Evolutionary conservation across 2,888 invertebrate genomes (phyloP).

Genomic region (Harpalus rufipes): DNA sequence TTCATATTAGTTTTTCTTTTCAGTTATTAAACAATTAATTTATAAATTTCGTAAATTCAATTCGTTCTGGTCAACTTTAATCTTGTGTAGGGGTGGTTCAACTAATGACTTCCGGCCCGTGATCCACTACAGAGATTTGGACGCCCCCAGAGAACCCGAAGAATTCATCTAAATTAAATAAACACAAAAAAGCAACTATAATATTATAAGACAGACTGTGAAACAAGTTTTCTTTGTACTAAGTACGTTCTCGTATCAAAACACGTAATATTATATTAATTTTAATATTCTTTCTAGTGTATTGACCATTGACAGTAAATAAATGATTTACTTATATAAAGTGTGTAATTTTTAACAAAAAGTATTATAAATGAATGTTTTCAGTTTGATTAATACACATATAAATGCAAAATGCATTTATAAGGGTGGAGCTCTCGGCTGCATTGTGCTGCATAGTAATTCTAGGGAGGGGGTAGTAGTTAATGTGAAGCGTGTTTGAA

Average conservation of each 20-base stretch:
- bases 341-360: constrained; percentile 33
- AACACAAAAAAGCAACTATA: constrained; percentile 15
- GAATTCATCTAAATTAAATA: constrained; percentile 84
- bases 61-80: constrained; percentile 39
- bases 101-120: constrained; percentile 91
- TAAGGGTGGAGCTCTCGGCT: constrained; percentile 66
- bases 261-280: constrained; percentile 30
- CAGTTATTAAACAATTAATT: constrained; percentile 41
- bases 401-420: constrained; percentile 65
- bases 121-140: constrained; percentile 95
- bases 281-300: constrained; percentile 55
- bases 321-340: constrained; percentile 59
- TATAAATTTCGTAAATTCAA: constrained; percentile 14
- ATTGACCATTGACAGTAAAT: constrained; percentile 55
- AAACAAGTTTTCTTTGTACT: constrained; percentile 54
- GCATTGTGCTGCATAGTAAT: constrained; percentile 65
- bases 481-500: constrained; percentile 54
- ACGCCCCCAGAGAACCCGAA: constrained; percentile 94
- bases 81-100: constrained; percentile 81
- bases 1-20: constrained; percentile 32
- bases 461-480: constrained; percentile 60
- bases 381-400: constrained; percentile 59
- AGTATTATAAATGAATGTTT: constrained; percentile 50
- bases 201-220: constrained; percentile 59
- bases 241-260: constrained; percentile 37